These are phyloP conservation scores for Lasioglossum pauxillum DNA, from an alignment of 2,888 invertebrate genomes.

Conservation along the genomic window DNA sequence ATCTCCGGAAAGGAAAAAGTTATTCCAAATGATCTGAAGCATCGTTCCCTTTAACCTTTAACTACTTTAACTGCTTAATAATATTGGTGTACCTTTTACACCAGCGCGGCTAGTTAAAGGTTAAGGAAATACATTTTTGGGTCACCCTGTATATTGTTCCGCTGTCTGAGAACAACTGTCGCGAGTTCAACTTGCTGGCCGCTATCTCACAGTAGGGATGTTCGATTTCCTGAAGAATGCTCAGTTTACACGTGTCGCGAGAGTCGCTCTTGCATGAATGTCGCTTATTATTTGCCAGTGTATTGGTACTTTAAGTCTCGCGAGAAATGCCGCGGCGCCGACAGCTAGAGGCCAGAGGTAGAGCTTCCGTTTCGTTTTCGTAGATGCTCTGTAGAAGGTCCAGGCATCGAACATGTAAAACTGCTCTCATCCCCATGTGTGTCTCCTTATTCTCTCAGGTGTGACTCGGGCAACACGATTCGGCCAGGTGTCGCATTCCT, in stretches of 20 bases:
- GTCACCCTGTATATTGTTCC: neutral
- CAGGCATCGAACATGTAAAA: neutral
- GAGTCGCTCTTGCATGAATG: neutral
- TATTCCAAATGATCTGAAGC: no score
- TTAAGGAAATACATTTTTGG: neutral
- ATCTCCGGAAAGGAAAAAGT: no score
- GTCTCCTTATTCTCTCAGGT: neutral
- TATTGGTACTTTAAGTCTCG: neutral
- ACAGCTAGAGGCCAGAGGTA: neutral
- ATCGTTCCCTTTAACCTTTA: no score
- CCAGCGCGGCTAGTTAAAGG: no score
- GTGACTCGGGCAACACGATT: constrained; percentile 39
- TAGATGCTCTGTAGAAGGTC: neutral
- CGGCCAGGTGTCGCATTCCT: constrained; percentile 45
- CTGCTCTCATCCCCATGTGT: neutral
- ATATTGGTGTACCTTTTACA: no score
- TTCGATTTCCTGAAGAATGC: no score
- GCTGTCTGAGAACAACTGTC: neutral
- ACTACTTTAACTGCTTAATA: no score
- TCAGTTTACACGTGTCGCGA: neutral
- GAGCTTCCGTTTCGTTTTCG: neutral
- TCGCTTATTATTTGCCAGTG: neutral
- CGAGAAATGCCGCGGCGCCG: neutral
- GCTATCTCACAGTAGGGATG: neutral
- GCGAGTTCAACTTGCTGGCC: neutral